Evolutionary conservation across 2,797 vertebrate species (phyloP).

Genomic region (Cichlasoma orientale): DNA sequence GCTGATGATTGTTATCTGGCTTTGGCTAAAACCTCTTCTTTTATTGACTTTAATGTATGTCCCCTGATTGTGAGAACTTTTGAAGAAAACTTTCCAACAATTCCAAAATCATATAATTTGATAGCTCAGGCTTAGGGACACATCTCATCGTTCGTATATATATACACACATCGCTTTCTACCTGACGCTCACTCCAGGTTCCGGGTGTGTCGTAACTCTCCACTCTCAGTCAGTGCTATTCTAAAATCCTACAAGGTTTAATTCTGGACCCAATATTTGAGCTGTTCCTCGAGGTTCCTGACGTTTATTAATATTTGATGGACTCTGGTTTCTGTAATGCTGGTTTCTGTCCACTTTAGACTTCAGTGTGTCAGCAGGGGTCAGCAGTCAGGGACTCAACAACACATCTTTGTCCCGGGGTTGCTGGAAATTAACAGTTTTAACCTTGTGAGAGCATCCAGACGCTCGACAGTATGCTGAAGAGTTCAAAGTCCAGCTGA

Average conservation of each 20-base stretch:
- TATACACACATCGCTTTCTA: background rate
- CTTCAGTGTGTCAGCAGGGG: background rate
- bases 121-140: background rate
- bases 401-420: background rate
- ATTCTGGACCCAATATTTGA: no score
- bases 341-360: background rate
- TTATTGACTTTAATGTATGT: background rate
- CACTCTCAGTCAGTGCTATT: no score
- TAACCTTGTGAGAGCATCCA: background rate
- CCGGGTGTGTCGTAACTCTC: background rate
- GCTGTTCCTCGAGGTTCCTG: no score
- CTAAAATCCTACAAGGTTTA: no score
- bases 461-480: background rate
- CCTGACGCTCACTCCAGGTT: background rate
- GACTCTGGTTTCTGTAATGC: background rate
- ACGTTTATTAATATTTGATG: no score
- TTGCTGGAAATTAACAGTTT: background rate
- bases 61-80: background rate
- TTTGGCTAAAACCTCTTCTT: no score
- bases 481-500: background rate
- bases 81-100: background rate
- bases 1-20: no score
- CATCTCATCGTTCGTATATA: background rate
- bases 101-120: background rate
- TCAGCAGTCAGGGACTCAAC: background rate